A percentile compares a stretch with the other conserved stretches of the same genome.
Evolutionary conservation across 2,113 vertebrate species (phyloP).

Genomic region (Dromiciops gliroides): DNA sequence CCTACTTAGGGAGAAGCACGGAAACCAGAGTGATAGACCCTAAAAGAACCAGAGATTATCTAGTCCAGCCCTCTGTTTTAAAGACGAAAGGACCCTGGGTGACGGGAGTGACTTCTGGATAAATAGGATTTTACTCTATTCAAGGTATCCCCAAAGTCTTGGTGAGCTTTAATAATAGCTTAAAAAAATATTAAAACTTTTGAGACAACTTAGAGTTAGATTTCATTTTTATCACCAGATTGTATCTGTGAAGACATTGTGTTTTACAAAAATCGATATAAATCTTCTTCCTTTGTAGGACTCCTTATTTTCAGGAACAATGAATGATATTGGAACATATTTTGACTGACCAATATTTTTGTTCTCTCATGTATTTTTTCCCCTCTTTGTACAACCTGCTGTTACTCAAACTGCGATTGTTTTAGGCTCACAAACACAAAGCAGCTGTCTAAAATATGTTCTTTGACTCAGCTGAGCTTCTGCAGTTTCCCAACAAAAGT

Average conservation of each 20-base stretch:
- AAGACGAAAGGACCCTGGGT: neutral
- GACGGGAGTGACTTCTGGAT: neutral
- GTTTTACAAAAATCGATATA: neutral
- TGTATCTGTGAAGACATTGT: neutral
- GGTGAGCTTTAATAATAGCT: neutral
- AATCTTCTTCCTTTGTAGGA: neutral
- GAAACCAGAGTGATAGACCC: neutral
- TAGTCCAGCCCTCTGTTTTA: neutral
- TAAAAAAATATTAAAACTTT: neutral
- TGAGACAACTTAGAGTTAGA: neutral
- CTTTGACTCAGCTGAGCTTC: slow-evolving; percentile 58
- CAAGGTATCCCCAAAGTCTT: neutral
- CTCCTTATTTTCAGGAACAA: neutral
- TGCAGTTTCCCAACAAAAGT: slow-evolving; percentile 55
- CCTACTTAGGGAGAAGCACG: neutral
- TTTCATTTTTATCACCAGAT: slow-evolving; percentile 30
- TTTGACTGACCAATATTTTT: neutral
- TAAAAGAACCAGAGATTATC: neutral
- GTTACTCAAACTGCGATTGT: slow-evolving; percentile 32
- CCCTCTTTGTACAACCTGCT: slow-evolving; percentile 30
- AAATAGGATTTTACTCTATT: neutral
- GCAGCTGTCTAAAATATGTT: slow-evolving; percentile 65
- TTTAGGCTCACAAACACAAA: slow-evolving; percentile 57
- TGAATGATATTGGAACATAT: slow-evolving; percentile 5
- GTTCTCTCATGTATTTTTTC: slow-evolving; percentile 21